phyloP scores from a whole-genome alignment of 2,888 invertebrate species.

The Napeogenes sylphis region DNA sequence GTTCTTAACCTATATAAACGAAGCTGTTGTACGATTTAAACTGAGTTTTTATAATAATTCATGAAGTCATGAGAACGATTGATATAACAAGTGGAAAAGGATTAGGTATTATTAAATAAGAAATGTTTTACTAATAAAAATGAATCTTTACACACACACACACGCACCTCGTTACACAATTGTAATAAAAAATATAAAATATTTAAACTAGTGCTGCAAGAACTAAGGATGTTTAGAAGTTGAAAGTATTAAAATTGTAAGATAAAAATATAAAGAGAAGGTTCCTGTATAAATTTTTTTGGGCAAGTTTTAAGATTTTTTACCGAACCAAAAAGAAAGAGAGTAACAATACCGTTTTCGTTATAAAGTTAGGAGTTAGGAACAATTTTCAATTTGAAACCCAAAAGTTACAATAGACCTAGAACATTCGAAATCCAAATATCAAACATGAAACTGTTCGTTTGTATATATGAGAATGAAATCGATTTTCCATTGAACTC shows the following conservation, averaged over 20 bases:
- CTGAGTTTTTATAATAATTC: conserved; percentile 24
- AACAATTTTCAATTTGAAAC: conserved; percentile 18
- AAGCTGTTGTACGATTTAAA: conserved; percentile 41
- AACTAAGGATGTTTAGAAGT: not conserved
- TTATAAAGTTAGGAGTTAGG: not conserved
- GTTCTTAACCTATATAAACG: conserved; percentile 59
- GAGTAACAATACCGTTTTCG: not conserved
- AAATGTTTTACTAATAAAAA: not conserved
- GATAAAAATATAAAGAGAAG: too few relatives aligned
- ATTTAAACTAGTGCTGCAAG: too few relatives aligned
- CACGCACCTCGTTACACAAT: too few relatives aligned
- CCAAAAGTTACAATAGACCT: conserved; percentile 25
- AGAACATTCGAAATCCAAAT: conserved; percentile 56
- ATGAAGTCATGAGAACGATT: conserved; percentile 1
- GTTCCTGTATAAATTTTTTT: too few relatives aligned
- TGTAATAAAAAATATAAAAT: too few relatives aligned
- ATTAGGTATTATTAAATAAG: not conserved
- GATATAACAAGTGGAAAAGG: not conserved
- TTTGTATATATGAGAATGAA: conserved; percentile 51
- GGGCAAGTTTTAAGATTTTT: too few relatives aligned
- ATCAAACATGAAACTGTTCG: conserved; percentile 52
- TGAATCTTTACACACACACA: not conserved
- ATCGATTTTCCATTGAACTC: conserved; percentile 64
- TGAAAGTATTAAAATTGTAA: not conserved
- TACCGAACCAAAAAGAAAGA: not conserved